Evolutionary conservation across 2,113 vertebrate genomes (phyloP).

Genomic region (Crotalus helleri): DNA sequence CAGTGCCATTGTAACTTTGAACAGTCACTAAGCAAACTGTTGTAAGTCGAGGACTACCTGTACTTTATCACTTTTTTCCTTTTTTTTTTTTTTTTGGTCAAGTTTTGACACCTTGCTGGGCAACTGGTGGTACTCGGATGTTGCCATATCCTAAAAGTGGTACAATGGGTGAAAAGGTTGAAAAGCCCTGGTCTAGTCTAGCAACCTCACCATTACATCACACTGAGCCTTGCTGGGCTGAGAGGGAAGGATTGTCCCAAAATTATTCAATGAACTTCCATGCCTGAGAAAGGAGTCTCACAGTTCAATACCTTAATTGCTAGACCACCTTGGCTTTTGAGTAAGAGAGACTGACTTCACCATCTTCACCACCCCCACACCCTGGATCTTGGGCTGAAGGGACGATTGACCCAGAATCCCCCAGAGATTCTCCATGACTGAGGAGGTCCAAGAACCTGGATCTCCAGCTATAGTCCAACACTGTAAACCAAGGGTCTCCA

Average conservation of each 20-base stretch:
- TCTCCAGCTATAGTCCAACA: neutral
- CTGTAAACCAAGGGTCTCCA: neutral
- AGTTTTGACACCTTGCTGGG: too few species aligned
- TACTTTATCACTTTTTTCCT: too few species aligned
- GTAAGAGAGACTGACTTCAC: neutral
- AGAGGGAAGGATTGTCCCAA: neutral
- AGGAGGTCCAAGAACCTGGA: neutral
- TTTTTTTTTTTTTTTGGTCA: too few species aligned
- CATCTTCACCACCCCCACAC: neutral
- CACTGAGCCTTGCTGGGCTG: neutral
- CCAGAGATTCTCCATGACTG: neutral
- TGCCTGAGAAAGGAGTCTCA: neutral
- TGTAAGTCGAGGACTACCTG: too few species aligned
- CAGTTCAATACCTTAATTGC: neutral
- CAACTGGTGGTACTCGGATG: too few species aligned
- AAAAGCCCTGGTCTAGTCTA: neutral
- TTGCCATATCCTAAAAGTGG: too few species aligned
- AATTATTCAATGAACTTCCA: neutral
- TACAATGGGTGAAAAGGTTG: too few species aligned
- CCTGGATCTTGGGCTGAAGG: neutral
- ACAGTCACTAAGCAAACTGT: too few species aligned
- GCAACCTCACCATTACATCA: neutral
- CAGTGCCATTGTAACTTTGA: too few species aligned
- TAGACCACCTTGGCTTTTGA: neutral
- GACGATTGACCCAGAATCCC: neutral